phyloP scores from a whole-genome alignment of 1,140 invertebrate species.

The Saccostrea echinata region DNA sequence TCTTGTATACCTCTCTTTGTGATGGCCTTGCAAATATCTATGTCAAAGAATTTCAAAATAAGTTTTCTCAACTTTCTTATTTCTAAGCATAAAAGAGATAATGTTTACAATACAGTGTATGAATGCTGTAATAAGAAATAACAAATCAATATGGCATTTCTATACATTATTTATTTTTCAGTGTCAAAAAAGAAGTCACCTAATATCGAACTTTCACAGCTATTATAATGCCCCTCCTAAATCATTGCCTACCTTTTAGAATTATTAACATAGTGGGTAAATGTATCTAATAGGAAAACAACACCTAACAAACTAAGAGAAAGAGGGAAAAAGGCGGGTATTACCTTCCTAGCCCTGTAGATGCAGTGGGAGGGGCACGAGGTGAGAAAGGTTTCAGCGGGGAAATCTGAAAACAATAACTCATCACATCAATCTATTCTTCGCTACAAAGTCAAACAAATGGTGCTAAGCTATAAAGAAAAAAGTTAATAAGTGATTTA shows the following conservation, averaged over 20 bases:
- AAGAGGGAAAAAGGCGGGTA: slow-evolving; percentile 16
- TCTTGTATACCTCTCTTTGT: not conserved
- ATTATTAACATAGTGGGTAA: not conserved
- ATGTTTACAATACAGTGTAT: too few relatives aligned
- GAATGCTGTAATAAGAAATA: too few relatives aligned
- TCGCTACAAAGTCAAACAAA: not conserved
- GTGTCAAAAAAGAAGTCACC: too few relatives aligned
- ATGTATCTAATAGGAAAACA: not conserved
- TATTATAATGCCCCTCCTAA: too few relatives aligned
- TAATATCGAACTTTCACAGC: too few relatives aligned
- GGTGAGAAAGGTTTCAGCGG: slow-evolving; percentile 62
- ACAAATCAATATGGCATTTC: too few relatives aligned
- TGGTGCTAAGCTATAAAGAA: not conserved
- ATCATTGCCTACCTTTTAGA: not conserved
- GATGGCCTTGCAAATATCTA: not conserved
- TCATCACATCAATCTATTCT: not conserved
- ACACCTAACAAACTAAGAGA: not conserved
- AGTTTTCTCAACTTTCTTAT: not conserved
- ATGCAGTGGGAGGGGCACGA: slow-evolving; percentile 60
- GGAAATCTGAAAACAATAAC: slow-evolving; percentile 54
- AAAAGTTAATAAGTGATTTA: not conserved
- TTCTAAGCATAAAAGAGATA: too few relatives aligned
- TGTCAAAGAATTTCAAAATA: not conserved
- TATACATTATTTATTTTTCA: too few relatives aligned
- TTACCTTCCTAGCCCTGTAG: slow-evolving; percentile 49